phyloP scores from a whole-genome alignment of 2,888 invertebrate genomes.

The Rhodophaea formosa region DNA sequence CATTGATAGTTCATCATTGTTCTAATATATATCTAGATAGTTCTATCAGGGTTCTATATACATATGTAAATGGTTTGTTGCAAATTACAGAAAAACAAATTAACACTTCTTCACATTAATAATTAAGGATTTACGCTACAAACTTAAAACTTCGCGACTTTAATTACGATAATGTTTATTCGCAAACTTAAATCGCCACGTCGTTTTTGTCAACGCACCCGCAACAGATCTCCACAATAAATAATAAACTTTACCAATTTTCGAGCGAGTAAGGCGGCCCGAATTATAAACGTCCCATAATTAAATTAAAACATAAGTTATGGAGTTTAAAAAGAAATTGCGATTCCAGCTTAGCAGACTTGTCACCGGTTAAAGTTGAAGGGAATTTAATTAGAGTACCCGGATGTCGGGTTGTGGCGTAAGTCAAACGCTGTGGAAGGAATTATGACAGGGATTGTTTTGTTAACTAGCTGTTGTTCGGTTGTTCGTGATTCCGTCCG shows the following conservation, averaged over 20 bases:
- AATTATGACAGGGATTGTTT: neutral
- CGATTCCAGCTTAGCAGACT: conserved; percentile 52
- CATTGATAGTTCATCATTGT: too few species aligned
- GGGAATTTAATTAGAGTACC: conserved; percentile 61
- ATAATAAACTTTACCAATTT: conserved; percentile 73
- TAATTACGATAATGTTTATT: conserved; percentile 13
- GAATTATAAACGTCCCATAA: conserved; percentile 68
- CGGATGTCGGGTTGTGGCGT: conserved; percentile 28
- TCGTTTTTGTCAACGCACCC: conserved; percentile 48
- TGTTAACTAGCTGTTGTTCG: too few species aligned
- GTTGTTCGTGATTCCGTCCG: too few species aligned
- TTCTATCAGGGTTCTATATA: too few species aligned
- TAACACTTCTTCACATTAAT: too few species aligned
- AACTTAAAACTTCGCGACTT: neutral
- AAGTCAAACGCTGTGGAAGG: neutral
- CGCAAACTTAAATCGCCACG: conserved; percentile 19
- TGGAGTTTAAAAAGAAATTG: conserved; percentile 69
- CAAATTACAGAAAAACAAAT: too few species aligned
- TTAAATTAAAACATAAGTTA: conserved; percentile 74
- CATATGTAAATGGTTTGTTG: too few species aligned
- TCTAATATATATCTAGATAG: too few species aligned
- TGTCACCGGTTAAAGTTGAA: conserved; percentile 52
- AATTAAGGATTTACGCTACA: too few species aligned
- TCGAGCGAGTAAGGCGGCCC: conserved; percentile 48
- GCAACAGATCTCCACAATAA: conserved; percentile 62